Percentiles rank a stretch among this genome's conserved stretches.
Evolutionary conservation across 92 coral and sea anemone species (phyloP).

Genomic region (Zoanthus sociatus): DNA sequence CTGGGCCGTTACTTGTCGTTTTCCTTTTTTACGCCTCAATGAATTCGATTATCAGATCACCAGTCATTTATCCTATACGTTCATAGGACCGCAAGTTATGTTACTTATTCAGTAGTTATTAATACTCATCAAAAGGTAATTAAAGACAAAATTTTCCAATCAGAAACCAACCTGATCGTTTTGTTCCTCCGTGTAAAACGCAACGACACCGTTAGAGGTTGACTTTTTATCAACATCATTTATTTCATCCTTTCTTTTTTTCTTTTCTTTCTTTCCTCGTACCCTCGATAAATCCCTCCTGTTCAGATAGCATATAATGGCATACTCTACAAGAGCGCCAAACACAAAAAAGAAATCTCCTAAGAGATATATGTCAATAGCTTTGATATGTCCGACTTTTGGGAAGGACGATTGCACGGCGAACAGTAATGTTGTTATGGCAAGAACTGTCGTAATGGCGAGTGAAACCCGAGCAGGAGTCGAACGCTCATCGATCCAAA

Average conservation of each 20-base stretch:
- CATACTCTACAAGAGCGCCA: constrained; percentile 65
- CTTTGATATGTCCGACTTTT: constrained; percentile 71
- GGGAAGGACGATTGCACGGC: constrained; percentile 64
- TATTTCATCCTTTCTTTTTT: background rate
- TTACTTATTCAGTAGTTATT: too few species aligned
- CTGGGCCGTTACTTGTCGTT: too few species aligned
- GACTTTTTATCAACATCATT: background rate
- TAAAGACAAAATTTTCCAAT: background rate
- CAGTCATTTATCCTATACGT: too few species aligned
- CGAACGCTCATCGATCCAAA: constrained; percentile 78
- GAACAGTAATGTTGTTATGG: constrained; percentile 66
- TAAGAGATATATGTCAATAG: constrained; percentile 62
- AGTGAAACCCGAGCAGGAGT: constrained; percentile 77
- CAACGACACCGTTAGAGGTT: background rate
- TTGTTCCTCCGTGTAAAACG: background rate
- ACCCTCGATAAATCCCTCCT: background rate
- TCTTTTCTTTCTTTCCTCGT: background rate
- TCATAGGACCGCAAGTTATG: too few species aligned
- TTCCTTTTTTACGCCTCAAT: too few species aligned
- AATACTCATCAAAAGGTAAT: background rate
- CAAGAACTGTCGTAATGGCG: constrained; percentile 74
- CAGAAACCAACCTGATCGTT: constrained; percentile 20
- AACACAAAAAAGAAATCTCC: constrained; percentile 69
- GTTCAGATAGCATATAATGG: constrained; percentile 57
- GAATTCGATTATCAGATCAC: too few species aligned